Percentiles rank a stretch among this genome's conserved stretches.
These are phyloP conservation scores for Lycaon pictus DNA, from an alignment of 2,113 vertebrate species.

Conservation along the genomic window DNA sequence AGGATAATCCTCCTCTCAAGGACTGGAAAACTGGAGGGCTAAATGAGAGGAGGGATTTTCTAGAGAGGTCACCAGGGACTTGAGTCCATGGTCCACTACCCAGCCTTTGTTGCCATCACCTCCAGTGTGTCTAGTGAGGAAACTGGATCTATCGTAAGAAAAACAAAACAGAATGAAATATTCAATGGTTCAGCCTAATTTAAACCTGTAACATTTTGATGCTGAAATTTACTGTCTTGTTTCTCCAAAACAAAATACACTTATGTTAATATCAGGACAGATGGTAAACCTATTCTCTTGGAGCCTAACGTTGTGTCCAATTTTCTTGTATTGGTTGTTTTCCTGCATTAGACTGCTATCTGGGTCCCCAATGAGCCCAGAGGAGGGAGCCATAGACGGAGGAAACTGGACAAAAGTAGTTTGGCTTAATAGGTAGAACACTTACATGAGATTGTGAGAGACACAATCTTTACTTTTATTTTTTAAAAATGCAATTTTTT, in stretches of 20 bases:
- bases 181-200: not conserved
- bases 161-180: not conserved
- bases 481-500: not conserved
- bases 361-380: not conserved
- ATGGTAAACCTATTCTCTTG: not conserved
- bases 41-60: not conserved
- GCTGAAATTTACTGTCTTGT: not conserved
- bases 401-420: not conserved
- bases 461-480: not conserved
- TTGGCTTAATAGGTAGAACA: not conserved
- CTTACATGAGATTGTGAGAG: not conserved
- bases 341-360: not conserved
- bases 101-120: not conserved
- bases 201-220: constrained; percentile 11
- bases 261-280: not conserved
- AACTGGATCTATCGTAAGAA: not conserved
- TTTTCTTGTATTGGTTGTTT: not conserved
- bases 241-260: not conserved
- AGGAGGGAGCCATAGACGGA: not conserved
- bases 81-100: not conserved
- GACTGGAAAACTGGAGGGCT: not conserved
- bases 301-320: not conserved
- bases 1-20: not conserved
- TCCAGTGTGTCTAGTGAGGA: not conserved
- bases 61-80: not conserved